Conservation (phyloP, 1,140 invertebrate genomes). For the Melitaea cinxia region DNA sequence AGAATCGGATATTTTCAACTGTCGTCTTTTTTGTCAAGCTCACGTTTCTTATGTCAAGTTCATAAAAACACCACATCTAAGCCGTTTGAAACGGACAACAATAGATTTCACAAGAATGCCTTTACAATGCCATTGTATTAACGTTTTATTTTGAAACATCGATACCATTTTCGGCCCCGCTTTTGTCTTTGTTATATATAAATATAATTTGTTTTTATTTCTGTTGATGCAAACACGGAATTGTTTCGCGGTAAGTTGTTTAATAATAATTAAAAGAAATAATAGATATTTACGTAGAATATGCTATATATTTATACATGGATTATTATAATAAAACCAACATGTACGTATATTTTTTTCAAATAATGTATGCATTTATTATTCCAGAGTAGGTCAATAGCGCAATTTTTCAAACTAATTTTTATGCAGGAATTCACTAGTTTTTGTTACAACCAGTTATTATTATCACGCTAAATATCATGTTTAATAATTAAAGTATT, state of each 20-base stretch:
- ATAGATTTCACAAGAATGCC: constrained; percentile 51
- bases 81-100: constrained; percentile 39
- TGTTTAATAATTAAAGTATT: not conserved
- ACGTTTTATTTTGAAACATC: constrained; percentile 42
- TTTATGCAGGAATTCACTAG: too few species aligned
- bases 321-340: too few species aligned
- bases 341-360: not conserved
- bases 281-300: too few species aligned
- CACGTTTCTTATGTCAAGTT: constrained; percentile 52
- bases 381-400: too few species aligned
- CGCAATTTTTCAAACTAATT: too few species aligned
- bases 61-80: constrained; percentile 39
- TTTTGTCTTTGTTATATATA: constrained; percentile 32
- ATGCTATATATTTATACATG: too few species aligned
- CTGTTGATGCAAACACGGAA: constrained; percentile 50
- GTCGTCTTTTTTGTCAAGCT: constrained; percentile 5
- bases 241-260: constrained; percentile 46
- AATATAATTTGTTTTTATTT: constrained; percentile 45
- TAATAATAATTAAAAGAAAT: constrained; percentile 8
- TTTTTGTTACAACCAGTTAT: too few species aligned
- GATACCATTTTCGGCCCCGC: constrained; percentile 37
- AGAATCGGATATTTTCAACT: constrained; percentile 5
- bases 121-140: constrained; percentile 48
- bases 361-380: too few species aligned
- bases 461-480: too few species aligned